Conservation (phyloP, 2,888 invertebrate genomes). For the Drosophila villosipedis region DNA sequence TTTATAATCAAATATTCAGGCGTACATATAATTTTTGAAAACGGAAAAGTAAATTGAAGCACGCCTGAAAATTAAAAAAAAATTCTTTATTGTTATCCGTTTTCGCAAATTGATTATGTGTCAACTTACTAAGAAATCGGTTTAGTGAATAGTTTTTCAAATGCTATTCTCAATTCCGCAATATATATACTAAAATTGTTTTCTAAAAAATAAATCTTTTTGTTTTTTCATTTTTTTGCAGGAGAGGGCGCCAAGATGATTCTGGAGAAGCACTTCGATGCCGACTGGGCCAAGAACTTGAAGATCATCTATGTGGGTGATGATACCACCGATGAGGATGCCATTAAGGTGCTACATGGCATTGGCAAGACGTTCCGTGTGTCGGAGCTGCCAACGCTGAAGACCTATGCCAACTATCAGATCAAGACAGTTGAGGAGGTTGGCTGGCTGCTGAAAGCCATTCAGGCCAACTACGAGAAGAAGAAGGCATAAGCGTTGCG, state of each 20-base stretch:
- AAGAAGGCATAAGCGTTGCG: slow-evolving; percentile 74
- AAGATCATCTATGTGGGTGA: slow-evolving; percentile 94
- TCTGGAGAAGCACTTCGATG: slow-evolving; percentile 90
- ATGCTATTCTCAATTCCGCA: background rate
- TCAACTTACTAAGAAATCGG: background rate
- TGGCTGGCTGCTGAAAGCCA: slow-evolving; percentile 90
- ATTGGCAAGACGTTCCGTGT: slow-evolving; percentile 91
- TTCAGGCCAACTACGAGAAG: slow-evolving; percentile 85
- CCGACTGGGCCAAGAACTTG: slow-evolving; percentile 91
- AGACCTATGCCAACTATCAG: slow-evolving; percentile 90
- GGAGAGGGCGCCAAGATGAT: slow-evolving; percentile 91
- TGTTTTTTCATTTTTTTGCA: slow-evolving; percentile 37
- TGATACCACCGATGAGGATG: slow-evolving; percentile 95
- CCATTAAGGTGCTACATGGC: slow-evolving; percentile 89
- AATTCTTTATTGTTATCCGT: background rate
- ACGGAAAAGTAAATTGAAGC: background rate
- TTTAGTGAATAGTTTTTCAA: background rate
- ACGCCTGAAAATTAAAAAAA: background rate
- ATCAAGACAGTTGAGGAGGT: slow-evolving; percentile 91
- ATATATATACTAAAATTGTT: background rate
- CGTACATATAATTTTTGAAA: too few species aligned
- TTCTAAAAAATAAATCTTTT: background rate
- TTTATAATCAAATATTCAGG: background rate
- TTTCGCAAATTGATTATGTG: too few species aligned
- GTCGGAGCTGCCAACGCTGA: slow-evolving; percentile 89